Percentiles rank a stretch among this genome's conserved stretches.
Conservation (phyloP, 2,797 vertebrate species). For the Manis pentadactyla region DNA sequence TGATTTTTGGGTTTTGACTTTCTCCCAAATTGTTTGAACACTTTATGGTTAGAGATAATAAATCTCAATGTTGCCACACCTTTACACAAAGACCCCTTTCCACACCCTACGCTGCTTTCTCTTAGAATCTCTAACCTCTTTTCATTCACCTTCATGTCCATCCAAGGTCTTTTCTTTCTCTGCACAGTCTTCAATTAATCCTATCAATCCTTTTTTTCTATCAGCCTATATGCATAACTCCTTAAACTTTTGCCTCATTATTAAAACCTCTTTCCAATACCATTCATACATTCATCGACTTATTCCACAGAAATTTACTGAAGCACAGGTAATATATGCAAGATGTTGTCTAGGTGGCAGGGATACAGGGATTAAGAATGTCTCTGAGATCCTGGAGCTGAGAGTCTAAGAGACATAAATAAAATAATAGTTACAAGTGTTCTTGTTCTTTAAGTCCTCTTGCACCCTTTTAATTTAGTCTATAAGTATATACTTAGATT, state of each 20-base stretch:
- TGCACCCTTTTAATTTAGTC: not conserved
- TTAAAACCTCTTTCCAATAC: not conserved
- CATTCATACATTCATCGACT: not conserved
- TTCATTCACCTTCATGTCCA: not conserved
- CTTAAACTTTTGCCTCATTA: not conserved
- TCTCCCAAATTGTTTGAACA: constrained; percentile 58
- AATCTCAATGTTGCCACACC: not conserved
- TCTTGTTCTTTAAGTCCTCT: not conserved
- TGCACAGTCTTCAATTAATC: not conserved
- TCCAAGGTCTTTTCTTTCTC: not conserved
- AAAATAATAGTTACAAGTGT: not conserved
- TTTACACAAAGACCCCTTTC: not conserved
- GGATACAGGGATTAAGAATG: not conserved
- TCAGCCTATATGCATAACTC: not conserved
- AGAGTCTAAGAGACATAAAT: not conserved
- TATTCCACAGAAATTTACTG: not conserved
- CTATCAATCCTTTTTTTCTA: not conserved
- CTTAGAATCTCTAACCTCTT: not conserved
- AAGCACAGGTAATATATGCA: not conserved
- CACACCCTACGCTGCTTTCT: not conserved
- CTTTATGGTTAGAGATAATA: constrained; percentile 59
- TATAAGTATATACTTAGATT: not conserved
- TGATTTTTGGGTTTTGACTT: constrained; percentile 62
- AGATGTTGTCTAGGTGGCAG: not conserved
- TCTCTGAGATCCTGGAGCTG: not conserved